Base-by-base conservation (phyloP, 2,888 invertebrate species). In the Lasiommata megera region DNA sequence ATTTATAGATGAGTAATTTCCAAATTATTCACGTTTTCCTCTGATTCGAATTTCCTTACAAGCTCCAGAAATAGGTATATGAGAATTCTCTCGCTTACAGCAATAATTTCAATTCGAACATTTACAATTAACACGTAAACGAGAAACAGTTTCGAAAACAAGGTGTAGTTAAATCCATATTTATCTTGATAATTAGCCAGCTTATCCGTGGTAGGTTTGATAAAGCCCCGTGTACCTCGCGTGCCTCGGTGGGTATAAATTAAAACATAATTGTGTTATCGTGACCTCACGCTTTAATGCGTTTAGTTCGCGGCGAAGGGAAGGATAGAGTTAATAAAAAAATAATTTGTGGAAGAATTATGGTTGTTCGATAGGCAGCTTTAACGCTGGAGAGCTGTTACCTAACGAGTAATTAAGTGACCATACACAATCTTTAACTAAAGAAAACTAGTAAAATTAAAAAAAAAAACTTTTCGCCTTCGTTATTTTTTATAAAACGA, bases 251-350 rank as follows among this genome's bases (percentile, higher is more conserved):
- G 84, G 74, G 85, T 89, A 90, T 90, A 90, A 90, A 90, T 90
- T 90, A 89, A 87, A 88, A 87, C 83, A 82, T 90, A 90, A 90
- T 90, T 89, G 89, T 87, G 80, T 85, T 90, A 88, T 89, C 89
- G 89, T 88, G 88, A 88, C 87, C 85, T 80, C 80, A 80, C 80
- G 82, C 80, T 80, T 83, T 87, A 82, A 84, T 83, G 78, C 82
- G 79, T 84, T 77, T 74, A 74, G 71, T 73, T 69, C 66, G 69
- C 69, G 75, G 75, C 71, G 76, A 74, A 78, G 75, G 73, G 69
- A 73, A 75, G 62, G 66, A 68, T 68, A 68, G 70, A 70, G 70
- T 72, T 69, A 68, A 68, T 70, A 70, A 67, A 68, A 69, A 67
- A 52, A 52, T 41, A 31, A 52, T 52, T 52, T 41, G 40, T 41